Base-by-base conservation (phyloP, 1,140 invertebrate species). In the Bicyclus anynana region DNA sequence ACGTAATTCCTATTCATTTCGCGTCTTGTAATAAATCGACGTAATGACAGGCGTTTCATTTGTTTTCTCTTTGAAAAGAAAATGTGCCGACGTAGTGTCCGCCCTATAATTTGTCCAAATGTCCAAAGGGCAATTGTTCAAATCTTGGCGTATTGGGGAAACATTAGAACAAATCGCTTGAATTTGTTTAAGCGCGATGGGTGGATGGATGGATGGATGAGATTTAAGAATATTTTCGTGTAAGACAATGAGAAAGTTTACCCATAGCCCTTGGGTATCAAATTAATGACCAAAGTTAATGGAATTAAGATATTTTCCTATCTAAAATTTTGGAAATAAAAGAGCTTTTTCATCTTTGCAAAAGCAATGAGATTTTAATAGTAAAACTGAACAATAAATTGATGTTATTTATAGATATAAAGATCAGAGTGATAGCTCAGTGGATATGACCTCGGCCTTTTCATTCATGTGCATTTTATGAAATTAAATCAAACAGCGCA, bases 1-100 rank as follows among this genome's bases (percentile, higher is more conserved):
- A 44, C 14, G 18, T 20, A 44, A 44, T 20, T 44, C 7, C 17
- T 44, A 20, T 18, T 44, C 40, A 44, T 44, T 44, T 38, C 37
- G 17, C 12, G 13, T n/a, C 40, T 44, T 44, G 17, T 44, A 44
- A 44, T 44, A 44, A 44, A 44, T 44, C 10, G 18, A 44, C 40
- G 12, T 20, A 44, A 44, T 44, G 40, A 44, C 40, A 16, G 40
- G 40, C 9, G 16, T 20, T 44, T 44, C 40, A 44, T 44, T 44
- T 44, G 18, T 44, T 20, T 20, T 44, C 40, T 10, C 16, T 20
- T 14, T 44, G 7, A 14, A 38, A 38, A 44, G 40, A 20, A 44
- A 44, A 44, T 18, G 40, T 44, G 40, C 40, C 10, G 18, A 9
- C 16, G 40, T 20, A 38, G 29, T 33, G 29, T 33, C 29, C 37